phyloP scores from a whole-genome alignment of 2,888 invertebrate species.

The Pycnomerus fuliginosus region DNA sequence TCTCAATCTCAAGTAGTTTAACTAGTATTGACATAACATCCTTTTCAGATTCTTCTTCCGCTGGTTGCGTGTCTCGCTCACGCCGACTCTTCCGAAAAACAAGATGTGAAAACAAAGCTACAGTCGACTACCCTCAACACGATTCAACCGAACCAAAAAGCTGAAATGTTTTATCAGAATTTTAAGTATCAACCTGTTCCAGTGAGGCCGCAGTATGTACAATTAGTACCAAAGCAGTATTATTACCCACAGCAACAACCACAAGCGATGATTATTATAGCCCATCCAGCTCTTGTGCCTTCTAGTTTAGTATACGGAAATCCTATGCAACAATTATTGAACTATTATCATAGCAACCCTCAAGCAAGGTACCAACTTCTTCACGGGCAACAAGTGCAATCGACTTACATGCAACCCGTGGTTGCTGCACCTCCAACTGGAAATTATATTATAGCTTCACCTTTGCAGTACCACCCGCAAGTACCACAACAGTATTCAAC shows the following conservation, averaged over 20 bases:
- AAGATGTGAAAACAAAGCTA: constrained; percentile 24
- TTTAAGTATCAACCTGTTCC: constrained; percentile 16
- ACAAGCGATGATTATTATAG: constrained; percentile 48
- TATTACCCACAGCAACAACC: constrained; percentile 34
- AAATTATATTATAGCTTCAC: constrained; percentile 7
- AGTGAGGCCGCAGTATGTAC: constrained; percentile 33
- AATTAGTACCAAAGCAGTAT: constrained; percentile 30
- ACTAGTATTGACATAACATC: neutral
- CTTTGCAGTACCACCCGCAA: constrained; percentile 7
- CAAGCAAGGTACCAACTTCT: constrained; percentile 36
- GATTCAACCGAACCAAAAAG: constrained; percentile 19
- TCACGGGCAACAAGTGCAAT: constrained; percentile 20
- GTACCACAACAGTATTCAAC: no score
- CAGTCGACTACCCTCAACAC: constrained; percentile 23
- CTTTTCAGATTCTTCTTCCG: neutral
- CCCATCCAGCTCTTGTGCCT: constrained; percentile 46
- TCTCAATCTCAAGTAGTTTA: no score
- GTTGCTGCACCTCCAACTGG: constrained; percentile 7
- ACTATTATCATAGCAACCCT: constrained; percentile 45
- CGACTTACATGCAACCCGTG: constrained; percentile 13
- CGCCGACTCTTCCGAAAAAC: constrained; percentile 15
- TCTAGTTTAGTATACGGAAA: constrained; percentile 38
- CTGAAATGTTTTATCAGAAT: neutral
- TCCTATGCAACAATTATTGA: constrained; percentile 43
- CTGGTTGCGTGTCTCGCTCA: constrained; percentile 19